Evolutionary conservation across 2,113 vertebrate genomes (phyloP).

Genomic region (Periophthalmus modestus): DNA sequence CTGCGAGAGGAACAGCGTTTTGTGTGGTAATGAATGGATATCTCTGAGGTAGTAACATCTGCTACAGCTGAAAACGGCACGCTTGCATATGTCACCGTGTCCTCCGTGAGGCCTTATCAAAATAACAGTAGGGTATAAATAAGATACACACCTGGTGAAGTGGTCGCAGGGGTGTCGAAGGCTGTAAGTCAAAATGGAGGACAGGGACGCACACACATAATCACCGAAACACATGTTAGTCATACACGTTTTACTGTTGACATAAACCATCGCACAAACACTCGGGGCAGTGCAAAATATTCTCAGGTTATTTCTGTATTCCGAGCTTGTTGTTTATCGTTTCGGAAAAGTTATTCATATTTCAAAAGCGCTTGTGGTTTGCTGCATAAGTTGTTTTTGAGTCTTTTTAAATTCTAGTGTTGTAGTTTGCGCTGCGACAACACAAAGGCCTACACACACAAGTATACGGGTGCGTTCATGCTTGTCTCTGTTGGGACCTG

Average conservation of each 20-base stretch:
- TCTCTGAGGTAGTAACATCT: background rate
- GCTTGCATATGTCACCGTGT: background rate
- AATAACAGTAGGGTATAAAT: background rate
- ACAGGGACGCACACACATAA: background rate
- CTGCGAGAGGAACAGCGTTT: background rate
- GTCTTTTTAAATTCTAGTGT: background rate
- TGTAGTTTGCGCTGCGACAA: background rate
- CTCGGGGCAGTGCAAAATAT: conserved; percentile 35
- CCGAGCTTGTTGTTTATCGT: conserved; percentile 8
- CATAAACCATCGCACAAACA: conserved; percentile 32
- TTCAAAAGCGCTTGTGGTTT: conserved; percentile 10
- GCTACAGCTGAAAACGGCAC: background rate
- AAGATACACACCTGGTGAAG: conserved; percentile 2
- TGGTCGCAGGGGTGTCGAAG: conserved; percentile 2
- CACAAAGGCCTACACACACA: background rate
- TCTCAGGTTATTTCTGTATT: conserved; percentile 22
- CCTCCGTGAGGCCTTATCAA: background rate
- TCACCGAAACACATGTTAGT: conserved; percentile 25
- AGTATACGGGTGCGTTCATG: background rate
- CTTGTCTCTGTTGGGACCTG: too few relatives aligned
- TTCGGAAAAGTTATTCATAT: conserved; percentile 19
- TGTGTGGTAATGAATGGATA: background rate
- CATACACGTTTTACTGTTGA: conserved; percentile 22
- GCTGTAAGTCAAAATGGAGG: conserved; percentile 20
- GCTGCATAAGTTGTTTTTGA: background rate